A percentile compares a stretch with the other conserved stretches of the same genome.
Conservation (phyloP, 37 sponge, comb jelly and placozoan species). For the Spongilla lacustris region DNA sequence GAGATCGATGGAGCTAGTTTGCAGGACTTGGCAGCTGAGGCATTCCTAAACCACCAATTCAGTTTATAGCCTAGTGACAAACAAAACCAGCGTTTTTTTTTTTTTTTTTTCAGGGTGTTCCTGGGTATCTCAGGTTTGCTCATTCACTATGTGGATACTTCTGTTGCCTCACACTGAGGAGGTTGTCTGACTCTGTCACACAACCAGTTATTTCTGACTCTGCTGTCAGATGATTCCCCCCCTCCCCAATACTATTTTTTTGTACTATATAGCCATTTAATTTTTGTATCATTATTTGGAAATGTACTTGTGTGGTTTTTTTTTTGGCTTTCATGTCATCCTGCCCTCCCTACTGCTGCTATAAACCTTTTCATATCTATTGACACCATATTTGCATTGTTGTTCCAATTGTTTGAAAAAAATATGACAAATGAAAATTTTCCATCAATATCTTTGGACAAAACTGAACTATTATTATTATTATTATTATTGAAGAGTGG, state of each 20-base stretch:
- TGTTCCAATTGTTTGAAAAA: too few species aligned
- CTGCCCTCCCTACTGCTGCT: too few species aligned
- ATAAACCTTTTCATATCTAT: too few species aligned
- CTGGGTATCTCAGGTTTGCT: too few species aligned
- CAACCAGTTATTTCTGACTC: not conserved
- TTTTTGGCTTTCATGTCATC: conserved; percentile 22
- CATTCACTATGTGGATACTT: too few species aligned
- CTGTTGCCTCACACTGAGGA: not conserved
- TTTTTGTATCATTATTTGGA: not conserved
- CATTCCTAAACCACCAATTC: conserved; percentile 37
- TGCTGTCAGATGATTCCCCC: not conserved
- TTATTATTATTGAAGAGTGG: too few species aligned
- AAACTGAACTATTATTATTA: too few species aligned
- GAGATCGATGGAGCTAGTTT: conserved; percentile 25
- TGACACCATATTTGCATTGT: too few species aligned
- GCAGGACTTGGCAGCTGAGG: conserved; percentile 42
- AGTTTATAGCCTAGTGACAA: not conserved
- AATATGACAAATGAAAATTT: too few species aligned
- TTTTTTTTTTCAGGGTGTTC: too few species aligned
- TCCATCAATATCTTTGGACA: too few species aligned
- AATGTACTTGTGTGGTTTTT: conserved; percentile 9
- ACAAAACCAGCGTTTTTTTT: not conserved
- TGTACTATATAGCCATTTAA: not conserved
- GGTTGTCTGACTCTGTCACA: not conserved
- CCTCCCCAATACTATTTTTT: not conserved